A percentile compares a stretch with the other conserved stretches of the same genome.
These are phyloP conservation scores for Gracilinanus agilis DNA, from an alignment of 2,113 vertebrate genomes.

Conservation along the genomic window DNA sequence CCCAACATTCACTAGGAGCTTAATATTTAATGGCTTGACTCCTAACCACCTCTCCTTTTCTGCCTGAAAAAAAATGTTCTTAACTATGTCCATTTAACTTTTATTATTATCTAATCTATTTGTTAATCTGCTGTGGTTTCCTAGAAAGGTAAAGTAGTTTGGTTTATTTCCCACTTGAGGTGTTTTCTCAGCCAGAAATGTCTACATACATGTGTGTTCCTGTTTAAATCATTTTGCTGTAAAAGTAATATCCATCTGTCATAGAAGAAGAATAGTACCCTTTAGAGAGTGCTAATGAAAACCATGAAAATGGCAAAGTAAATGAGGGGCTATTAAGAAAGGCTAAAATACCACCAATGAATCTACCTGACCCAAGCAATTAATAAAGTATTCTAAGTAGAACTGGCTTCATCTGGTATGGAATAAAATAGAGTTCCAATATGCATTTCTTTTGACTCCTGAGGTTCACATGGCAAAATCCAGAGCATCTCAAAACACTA, in stretches of 20 bases:
- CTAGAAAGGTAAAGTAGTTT: background rate
- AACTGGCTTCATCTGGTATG: background rate
- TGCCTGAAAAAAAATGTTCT: background rate
- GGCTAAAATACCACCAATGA: conserved; percentile 26
- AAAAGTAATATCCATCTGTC: conserved; percentile 44
- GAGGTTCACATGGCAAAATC: background rate
- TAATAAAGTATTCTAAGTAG: conserved; percentile 52
- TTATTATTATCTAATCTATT: background rate
- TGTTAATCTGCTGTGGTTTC: background rate
- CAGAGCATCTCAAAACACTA: background rate
- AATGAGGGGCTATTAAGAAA: conserved; percentile 42
- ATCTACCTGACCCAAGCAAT: conserved; percentile 52
- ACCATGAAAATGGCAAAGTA: background rate
- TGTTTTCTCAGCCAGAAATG: conserved; percentile 22
- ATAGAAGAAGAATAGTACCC: conserved; percentile 32
- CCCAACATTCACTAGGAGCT: too few species aligned
- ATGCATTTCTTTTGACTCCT: conserved; percentile 15
- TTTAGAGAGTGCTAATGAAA: conserved; percentile 59
- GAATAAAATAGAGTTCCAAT: conserved; percentile 9
- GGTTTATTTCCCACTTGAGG: conserved; percentile 1
- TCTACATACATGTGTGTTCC: background rate
- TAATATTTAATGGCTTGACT: background rate
- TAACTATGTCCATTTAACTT: background rate
- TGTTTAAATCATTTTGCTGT: conserved; percentile 40
- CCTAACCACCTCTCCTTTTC: background rate